phyloP scores from a whole-genome alignment of 2,113 vertebrate genomes.

The Riparia riparia region DNA sequence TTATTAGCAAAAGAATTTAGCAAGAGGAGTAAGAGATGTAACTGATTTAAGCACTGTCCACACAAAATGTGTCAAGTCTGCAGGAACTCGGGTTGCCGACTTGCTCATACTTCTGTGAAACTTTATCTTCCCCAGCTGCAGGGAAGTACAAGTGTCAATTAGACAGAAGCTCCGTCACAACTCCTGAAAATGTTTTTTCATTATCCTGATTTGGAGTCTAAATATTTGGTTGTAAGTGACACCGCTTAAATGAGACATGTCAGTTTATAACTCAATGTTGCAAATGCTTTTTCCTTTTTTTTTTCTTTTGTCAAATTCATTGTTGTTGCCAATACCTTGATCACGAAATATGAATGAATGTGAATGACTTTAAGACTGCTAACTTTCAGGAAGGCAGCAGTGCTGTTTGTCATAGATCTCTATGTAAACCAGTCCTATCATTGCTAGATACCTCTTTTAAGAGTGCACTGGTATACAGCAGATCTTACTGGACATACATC shows the following conservation, averaged over 20 bases:
- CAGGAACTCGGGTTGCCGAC: not conserved
- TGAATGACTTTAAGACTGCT: not conserved
- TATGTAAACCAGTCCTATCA: not conserved
- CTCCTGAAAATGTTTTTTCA: conserved; percentile 47
- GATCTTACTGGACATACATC: not conserved
- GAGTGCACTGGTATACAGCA: not conserved
- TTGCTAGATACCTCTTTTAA: not conserved
- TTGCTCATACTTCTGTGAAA: not conserved
- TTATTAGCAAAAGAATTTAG: not conserved
- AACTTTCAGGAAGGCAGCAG: not conserved
- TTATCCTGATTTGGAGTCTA: conserved; percentile 58
- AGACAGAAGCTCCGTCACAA: conserved; percentile 22
- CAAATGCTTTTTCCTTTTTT: not conserved
- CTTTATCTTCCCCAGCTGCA: conserved; percentile 7
- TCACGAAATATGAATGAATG: not conserved
- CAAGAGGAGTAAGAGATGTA: not conserved
- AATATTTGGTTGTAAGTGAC: conserved; percentile 61
- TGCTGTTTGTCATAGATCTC: not conserved
- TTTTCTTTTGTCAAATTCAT: not conserved
- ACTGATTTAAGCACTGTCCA: not conserved
- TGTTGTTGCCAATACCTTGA: not conserved
- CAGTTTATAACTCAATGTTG: conserved; percentile 24
- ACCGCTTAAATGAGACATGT: conserved; percentile 37
- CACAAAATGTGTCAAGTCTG: not conserved
- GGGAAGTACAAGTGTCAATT: conserved; percentile 31